These are phyloP conservation scores for Megaceryle torquata DNA, from an alignment of 2,113 vertebrate species.

Conservation along the genomic window DNA sequence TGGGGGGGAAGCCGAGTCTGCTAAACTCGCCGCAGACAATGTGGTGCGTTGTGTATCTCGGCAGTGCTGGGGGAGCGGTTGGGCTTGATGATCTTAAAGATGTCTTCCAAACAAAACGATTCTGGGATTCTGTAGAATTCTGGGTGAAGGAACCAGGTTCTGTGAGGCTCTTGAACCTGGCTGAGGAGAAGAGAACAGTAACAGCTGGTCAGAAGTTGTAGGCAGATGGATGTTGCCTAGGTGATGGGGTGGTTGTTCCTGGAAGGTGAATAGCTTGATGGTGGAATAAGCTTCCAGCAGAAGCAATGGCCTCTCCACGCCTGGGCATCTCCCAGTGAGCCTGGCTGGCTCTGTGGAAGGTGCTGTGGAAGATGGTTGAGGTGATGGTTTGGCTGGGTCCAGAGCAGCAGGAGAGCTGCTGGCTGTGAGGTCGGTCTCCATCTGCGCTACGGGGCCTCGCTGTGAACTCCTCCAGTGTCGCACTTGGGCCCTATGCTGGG, in stretches of 20 bases:
- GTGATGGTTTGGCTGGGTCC: not conserved
- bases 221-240: not conserved
- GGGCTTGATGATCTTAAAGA: too few relatives aligned
- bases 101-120: too few relatives aligned
- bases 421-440: too few relatives aligned
- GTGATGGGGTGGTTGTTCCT: not conserved
- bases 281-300: not conserved
- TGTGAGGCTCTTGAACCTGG: not conserved
- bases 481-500: accelerated
- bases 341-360: not conserved
- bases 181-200: not conserved
- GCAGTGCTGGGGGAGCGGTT: too few relatives aligned
- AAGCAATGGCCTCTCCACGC: not conserved
- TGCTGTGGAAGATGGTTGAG: not conserved
- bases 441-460: not conserved
- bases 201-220: not conserved
- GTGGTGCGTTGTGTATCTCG: accelerated
- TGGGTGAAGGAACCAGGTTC: not conserved
- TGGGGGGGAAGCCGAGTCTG: not conserved
- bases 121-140: too few relatives aligned
- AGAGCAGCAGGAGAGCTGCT: too few relatives aligned
- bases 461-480: not conserved
- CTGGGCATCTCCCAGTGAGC: not conserved
- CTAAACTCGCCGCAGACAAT: not conserved
- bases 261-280: too few relatives aligned